These are phyloP conservation scores for Plusia festucae DNA, from an alignment of 2,888 invertebrate species.

Conservation along the genomic window DNA sequence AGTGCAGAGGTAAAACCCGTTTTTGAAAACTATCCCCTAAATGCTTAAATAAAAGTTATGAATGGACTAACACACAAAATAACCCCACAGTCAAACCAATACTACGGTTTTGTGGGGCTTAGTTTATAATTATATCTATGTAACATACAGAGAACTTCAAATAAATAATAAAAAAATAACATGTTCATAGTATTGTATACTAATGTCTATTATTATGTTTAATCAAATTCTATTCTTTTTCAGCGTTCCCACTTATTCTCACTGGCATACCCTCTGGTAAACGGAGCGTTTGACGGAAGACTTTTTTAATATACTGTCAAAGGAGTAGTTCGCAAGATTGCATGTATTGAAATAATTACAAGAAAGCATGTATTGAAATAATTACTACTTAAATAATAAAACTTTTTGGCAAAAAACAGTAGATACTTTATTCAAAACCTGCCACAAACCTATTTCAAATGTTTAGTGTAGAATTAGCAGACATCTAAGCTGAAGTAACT, in stretches of 20 bases:
- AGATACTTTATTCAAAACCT: conserved; percentile 16
- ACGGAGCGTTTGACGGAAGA: background rate
- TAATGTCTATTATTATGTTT: background rate
- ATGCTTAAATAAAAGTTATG: too few relatives aligned
- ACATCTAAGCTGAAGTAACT: background rate
- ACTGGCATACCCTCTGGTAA: conserved; percentile 32
- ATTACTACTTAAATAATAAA: conserved; percentile 24
- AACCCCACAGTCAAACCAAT: too few relatives aligned
- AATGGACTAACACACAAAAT: too few relatives aligned
- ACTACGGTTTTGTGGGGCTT: too few relatives aligned
- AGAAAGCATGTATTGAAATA: background rate
- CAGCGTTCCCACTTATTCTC: conserved; percentile 29
- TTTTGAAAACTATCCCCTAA: background rate
- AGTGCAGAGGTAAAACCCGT: conserved; percentile 22
- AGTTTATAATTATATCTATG: too few relatives aligned
- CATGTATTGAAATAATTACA: background rate
- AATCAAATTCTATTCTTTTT: conserved; percentile 22
- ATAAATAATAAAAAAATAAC: too few relatives aligned
- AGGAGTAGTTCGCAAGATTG: background rate
- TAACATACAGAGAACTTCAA: too few relatives aligned
- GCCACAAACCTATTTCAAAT: background rate
- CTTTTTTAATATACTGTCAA: background rate
- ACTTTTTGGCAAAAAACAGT: background rate
- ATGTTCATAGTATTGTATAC: background rate
- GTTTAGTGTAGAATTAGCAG: background rate